Evolutionary conservation across 2,797 vertebrate species (phyloP).

Genomic region (Pelochelys cantorii): DNA sequence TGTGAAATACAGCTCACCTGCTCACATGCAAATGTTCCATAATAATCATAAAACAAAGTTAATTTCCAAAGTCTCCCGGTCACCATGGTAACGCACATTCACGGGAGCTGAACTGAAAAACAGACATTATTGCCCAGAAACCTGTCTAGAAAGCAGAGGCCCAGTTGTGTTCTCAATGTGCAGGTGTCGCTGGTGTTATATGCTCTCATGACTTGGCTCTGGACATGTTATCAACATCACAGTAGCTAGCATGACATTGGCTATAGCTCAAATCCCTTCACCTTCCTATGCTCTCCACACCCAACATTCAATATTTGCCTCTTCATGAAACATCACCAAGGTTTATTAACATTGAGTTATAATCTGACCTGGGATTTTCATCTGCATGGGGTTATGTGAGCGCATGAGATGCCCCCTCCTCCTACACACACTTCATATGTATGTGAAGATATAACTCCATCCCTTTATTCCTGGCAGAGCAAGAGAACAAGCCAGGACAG

Average conservation of each 20-base stretch:
- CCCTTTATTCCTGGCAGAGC: neutral
- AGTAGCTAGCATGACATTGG: neutral
- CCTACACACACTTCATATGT: neutral
- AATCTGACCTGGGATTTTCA: neutral
- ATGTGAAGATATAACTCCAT: neutral
- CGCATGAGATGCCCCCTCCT: neutral
- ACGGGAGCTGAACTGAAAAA: neutral
- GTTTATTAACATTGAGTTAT: neutral
- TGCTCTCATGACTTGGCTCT: neutral
- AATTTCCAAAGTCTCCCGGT: slow-evolving; percentile 45
- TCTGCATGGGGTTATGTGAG: neutral
- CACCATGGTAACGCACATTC: slow-evolving; percentile 51
- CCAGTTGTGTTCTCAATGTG: neutral
- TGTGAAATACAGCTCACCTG: slow-evolving; percentile 10
- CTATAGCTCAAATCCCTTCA: neutral
- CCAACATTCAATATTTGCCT: accelerated
- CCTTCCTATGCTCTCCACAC: neutral
- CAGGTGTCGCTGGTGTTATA: neutral
- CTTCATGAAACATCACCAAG: neutral
- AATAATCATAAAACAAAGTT: slow-evolving; percentile 36
- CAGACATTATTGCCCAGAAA: neutral
- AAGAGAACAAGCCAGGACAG: neutral
- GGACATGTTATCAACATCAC: neutral
- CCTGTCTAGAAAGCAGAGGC: neutral
- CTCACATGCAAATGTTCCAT: slow-evolving; percentile 12